These are phyloP conservation scores for Molossus alvarezi DNA, from an alignment of 2,797 vertebrate genomes.

Conservation along the genomic window DNA sequence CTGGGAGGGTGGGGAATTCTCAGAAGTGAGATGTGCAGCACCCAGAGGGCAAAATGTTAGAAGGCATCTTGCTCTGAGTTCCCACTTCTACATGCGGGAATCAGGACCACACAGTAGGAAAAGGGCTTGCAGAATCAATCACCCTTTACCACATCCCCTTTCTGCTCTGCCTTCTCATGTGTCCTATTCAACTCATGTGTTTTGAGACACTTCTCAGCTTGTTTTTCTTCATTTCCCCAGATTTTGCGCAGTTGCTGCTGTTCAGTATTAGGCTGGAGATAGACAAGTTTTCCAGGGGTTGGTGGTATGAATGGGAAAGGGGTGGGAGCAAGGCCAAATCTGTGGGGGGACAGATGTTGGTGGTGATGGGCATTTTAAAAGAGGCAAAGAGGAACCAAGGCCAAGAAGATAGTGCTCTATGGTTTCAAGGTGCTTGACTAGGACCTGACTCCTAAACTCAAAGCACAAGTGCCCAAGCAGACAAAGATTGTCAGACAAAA, in stretches of 20 bases:
- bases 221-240: slow-evolving; percentile 41
- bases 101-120: slow-evolving; percentile 24
- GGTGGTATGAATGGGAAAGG: not conserved
- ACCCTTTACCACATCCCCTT: not conserved
- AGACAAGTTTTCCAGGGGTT: not conserved
- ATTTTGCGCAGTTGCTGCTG: not conserved
- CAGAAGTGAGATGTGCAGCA: not conserved
- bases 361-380: not conserved
- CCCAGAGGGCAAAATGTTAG: not conserved
- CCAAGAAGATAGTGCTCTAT: not conserved
- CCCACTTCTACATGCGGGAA: not conserved
- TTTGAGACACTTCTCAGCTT: slow-evolving; percentile 15
- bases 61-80: not conserved
- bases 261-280: not conserved
- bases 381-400: not conserved
- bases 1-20: not conserved
- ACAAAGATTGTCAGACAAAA: not conserved
- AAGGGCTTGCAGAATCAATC: not conserved
- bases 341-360: not conserved
- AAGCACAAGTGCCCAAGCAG: not conserved
- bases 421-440: not conserved
- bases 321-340: not conserved
- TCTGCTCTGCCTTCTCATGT: not conserved
- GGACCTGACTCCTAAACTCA: not conserved
- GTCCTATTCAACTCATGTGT: not conserved